These are phyloP conservation scores for Troglohyphantes excavatus DNA, from an alignment of 2,888 invertebrate species.

Conservation along the genomic window DNA sequence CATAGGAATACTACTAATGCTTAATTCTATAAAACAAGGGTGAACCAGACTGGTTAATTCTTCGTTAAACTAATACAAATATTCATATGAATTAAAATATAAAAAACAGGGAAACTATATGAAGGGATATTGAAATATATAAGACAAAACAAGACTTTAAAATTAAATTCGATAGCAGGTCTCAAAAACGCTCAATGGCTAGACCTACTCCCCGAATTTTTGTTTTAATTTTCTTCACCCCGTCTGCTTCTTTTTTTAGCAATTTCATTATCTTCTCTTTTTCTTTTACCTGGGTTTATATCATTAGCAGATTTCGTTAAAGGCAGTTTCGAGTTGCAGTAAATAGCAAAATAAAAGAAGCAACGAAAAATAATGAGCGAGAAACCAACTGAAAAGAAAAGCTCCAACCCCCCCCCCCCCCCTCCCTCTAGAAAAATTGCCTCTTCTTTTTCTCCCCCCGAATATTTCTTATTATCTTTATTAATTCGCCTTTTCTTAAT, in stretches of 20 bases:
- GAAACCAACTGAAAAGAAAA: slow-evolving; percentile 41
- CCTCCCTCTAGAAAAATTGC: slow-evolving; percentile 35
- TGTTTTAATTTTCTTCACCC: background rate
- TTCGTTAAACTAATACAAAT: too few relatives aligned
- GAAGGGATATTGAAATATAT: too few relatives aligned
- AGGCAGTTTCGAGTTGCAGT: slow-evolving; percentile 44
- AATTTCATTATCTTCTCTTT: background rate
- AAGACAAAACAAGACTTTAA: too few relatives aligned
- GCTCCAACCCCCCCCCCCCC: slow-evolving; percentile 7
- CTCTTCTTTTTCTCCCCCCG: slow-evolving; percentile 12
- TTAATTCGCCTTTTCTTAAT: slow-evolving; percentile 63
- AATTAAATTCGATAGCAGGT: background rate
- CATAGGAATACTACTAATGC: too few relatives aligned
- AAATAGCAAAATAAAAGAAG: slow-evolving; percentile 34
- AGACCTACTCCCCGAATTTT: background rate
- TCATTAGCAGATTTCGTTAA: slow-evolving; percentile 49
- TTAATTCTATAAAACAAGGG: too few relatives aligned
- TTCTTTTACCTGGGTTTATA: slow-evolving; percentile 20
- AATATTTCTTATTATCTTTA: slow-evolving; percentile 50
- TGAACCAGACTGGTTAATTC: too few relatives aligned
- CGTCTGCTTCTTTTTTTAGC: background rate
- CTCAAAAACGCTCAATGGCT: background rate
- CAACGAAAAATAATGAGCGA: slow-evolving; percentile 35
- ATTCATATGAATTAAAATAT: too few relatives aligned
- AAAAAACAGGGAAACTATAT: too few relatives aligned